Percentiles rank a stretch among this genome's conserved stretches.
These are phyloP conservation scores for Rhinolophus sinicus DNA, from an alignment of 2,113 vertebrate species.

Conservation along the genomic window DNA sequence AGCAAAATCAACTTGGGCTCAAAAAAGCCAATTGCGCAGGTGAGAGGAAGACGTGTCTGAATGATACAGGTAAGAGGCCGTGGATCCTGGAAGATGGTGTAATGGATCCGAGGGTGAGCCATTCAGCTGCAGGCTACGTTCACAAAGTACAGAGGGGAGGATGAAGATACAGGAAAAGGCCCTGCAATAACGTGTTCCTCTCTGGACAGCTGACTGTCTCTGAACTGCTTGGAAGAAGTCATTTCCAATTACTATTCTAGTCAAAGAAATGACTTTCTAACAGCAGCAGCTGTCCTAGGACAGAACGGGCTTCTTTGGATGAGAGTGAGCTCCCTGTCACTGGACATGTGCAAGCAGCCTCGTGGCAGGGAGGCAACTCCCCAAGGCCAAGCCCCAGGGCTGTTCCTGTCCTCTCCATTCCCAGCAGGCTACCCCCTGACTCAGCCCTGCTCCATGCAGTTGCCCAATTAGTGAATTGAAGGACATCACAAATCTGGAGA, in stretches of 20 bases:
- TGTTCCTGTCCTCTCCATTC: rapidly evolving
- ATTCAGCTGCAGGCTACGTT: rapidly evolving
- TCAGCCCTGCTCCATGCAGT: rapidly evolving
- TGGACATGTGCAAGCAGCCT: not conserved
- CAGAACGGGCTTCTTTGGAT: rapidly evolving
- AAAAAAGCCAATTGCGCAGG: rapidly evolving
- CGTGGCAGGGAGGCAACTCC: rapidly evolving
- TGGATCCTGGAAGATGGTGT: rapidly evolving
- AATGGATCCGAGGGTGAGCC: rapidly evolving
- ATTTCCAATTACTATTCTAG: not conserved
- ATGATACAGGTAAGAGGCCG: not conserved
- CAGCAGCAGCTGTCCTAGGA: not conserved
- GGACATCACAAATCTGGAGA: not conserved
- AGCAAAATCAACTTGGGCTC: not conserved
- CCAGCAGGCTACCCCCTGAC: too few relatives aligned
- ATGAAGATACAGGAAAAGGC: rapidly evolving
- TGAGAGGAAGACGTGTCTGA: not conserved
- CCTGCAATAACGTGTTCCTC: rapidly evolving
- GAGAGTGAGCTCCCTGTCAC: rapidly evolving
- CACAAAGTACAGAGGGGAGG: rapidly evolving
- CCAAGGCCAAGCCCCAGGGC: not conserved
- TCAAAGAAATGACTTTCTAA: not conserved
- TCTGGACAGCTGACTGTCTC: not conserved
- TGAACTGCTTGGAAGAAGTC: not conserved
- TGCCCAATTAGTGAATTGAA: rapidly evolving